These are phyloP conservation scores for Caradrina clavipalpis DNA, from an alignment of 2,888 invertebrate genomes.

Conservation along the genomic window DNA sequence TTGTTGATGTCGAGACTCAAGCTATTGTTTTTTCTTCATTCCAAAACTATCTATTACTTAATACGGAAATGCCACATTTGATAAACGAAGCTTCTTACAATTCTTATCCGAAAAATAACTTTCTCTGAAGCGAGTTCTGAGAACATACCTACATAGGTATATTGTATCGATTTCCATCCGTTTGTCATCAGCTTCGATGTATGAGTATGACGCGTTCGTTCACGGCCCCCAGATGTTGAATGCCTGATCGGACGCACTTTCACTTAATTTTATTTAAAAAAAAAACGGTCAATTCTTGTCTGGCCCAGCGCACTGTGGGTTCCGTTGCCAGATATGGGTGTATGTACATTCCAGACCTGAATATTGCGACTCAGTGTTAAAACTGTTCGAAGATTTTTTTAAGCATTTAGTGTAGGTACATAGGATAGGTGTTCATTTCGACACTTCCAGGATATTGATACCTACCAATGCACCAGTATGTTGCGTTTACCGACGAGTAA, in stretches of 20 bases:
- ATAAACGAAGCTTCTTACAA: conserved; percentile 34
- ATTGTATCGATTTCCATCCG: conserved; percentile 60
- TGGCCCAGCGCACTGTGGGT: not conserved
- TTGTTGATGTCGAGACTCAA: not conserved
- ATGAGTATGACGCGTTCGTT: conserved; percentile 49
- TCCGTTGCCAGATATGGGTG: not conserved
- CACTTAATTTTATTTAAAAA: conserved; percentile 41
- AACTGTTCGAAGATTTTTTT: too few species aligned
- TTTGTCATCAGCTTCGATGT: conserved; percentile 50
- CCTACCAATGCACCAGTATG: too few species aligned
- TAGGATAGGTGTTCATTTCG: too few species aligned
- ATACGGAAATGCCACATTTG: conserved; percentile 55
- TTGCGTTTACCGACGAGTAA: too few species aligned
- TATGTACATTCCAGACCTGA: too few species aligned
- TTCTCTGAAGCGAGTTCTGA: conserved; percentile 56
- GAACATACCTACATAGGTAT: conserved; percentile 11
- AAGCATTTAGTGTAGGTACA: too few species aligned
- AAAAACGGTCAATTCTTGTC: conserved; percentile 8
- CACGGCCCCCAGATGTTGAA: conserved; percentile 42
- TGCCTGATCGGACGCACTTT: conserved; percentile 53
- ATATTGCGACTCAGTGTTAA: too few species aligned
- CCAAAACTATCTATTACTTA: conserved; percentile 18
- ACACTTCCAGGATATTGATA: too few species aligned
- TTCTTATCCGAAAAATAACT: conserved; percentile 45
- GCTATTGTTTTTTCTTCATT: conserved; percentile 5